These are phyloP conservation scores for Vulpes vulpes DNA, from an alignment of 2,113 vertebrate species.

Conservation along the genomic window DNA sequence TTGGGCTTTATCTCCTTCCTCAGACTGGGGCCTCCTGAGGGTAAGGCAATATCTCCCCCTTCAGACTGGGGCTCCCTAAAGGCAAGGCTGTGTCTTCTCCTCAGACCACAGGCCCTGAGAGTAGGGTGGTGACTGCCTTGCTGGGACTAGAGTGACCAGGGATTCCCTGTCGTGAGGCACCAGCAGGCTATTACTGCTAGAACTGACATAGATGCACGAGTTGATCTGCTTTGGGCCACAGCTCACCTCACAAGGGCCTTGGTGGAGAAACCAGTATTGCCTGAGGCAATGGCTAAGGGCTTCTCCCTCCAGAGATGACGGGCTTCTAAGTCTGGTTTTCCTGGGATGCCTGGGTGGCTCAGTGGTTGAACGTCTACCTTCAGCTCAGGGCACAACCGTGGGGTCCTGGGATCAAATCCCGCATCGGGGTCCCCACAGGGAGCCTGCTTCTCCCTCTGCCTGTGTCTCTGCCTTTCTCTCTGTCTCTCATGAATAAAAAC, in stretches of 20 bases:
- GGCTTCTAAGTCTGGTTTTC: background rate
- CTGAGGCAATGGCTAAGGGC: background rate
- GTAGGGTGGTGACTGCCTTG: background rate
- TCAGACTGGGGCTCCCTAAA: background rate
- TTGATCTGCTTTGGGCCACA: background rate
- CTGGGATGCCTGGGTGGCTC: no score
- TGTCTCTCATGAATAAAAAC: no score
- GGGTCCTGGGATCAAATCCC: no score
- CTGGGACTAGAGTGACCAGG: background rate
- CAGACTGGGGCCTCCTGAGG: background rate
- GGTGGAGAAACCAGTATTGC: background rate
- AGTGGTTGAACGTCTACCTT: no score
- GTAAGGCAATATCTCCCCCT: background rate
- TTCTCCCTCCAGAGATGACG: background rate
- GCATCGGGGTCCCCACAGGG: no score
- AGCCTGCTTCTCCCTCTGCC: no score
- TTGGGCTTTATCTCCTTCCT: background rate
- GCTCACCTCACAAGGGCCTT: background rate
- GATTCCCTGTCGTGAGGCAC: background rate
- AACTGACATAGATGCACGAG: no score
- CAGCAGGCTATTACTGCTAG: rapidly evolving
- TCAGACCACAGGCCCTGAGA: background rate
- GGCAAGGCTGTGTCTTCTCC: background rate
- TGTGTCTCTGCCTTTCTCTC: no score
- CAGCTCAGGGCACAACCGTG: no score